Evolutionary conservation across 2,888 invertebrate species (phyloP).

Genomic region (Pollenia labialis): DNA sequence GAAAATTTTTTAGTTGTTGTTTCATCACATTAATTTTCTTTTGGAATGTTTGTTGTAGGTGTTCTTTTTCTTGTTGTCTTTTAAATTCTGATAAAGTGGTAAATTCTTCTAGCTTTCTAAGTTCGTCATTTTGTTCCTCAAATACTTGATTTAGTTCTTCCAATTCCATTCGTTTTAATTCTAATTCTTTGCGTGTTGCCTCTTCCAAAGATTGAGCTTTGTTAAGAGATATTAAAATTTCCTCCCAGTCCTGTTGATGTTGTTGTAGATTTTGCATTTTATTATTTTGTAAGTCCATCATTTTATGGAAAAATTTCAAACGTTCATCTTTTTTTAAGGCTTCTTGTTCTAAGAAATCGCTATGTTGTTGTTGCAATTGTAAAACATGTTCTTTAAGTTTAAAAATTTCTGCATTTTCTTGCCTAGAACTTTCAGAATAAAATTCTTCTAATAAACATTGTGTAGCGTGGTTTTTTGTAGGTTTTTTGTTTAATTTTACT

Average conservation of each 20-base stretch:
- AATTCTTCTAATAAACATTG: constrained; percentile 34
- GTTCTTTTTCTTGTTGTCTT: constrained; percentile 65
- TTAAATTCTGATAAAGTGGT: constrained; percentile 71
- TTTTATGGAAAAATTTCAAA: constrained; percentile 76
- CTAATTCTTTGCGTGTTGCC: constrained; percentile 75
- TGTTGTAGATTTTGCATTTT: constrained; percentile 78
- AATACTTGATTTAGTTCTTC: constrained; percentile 80
- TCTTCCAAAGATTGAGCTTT: constrained; percentile 77
- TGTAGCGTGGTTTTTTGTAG: constrained; percentile 51
- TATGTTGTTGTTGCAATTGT: constrained; percentile 41
- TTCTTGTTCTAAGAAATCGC: constrained; percentile 16
- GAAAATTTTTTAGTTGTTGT: constrained; percentile 46
- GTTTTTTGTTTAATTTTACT: constrained; percentile 12
- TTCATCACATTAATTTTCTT: constrained; percentile 70
- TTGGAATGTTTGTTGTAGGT: constrained; percentile 76
- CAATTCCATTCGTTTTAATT: constrained; percentile 77
- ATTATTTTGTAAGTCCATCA: constrained; percentile 78
- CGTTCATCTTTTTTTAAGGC: constrained; percentile 61
- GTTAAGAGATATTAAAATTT: constrained; percentile 77
- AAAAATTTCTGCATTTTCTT: constrained; percentile 14
- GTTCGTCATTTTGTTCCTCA: constrained; percentile 79
- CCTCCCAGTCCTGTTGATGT: constrained; percentile 80
- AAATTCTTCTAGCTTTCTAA: constrained; percentile 77
- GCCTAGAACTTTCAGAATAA: background rate
- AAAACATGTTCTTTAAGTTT: constrained; percentile 38